phyloP scores from a whole-genome alignment of 2,113 vertebrate genomes.

The Tupaia tana region DNA sequence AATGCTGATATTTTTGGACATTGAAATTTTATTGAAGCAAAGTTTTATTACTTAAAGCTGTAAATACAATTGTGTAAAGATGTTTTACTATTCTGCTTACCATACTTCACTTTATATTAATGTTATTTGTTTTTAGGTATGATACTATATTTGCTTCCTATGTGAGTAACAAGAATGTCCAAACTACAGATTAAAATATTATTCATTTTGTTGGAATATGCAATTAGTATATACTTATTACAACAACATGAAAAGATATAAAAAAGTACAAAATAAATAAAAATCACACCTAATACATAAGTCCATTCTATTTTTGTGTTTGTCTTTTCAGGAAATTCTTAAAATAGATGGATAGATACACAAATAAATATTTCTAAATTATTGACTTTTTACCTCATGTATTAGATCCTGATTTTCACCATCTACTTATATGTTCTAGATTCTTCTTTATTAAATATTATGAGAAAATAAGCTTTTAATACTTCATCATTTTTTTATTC shows the following conservation, averaged over 20 bases:
- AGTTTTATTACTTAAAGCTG: background rate
- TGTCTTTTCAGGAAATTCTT: background rate
- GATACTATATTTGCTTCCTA: background rate
- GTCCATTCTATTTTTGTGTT: background rate
- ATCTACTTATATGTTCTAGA: background rate
- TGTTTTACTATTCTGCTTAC: background rate
- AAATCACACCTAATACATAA: background rate
- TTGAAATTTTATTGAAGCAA: background rate
- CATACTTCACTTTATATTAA: background rate
- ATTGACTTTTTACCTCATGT: background rate
- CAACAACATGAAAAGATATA: background rate
- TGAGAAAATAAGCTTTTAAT: background rate
- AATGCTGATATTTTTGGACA: background rate
- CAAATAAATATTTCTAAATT: background rate
- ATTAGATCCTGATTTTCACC: background rate
- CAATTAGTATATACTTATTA: background rate
- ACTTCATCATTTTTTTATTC: background rate
- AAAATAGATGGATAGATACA: background rate
- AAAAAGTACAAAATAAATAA: background rate
- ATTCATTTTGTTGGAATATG: background rate
- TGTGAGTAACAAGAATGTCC: background rate
- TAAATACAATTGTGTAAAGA: background rate
- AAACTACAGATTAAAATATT: background rate
- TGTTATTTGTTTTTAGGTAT: background rate
- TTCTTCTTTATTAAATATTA: background rate